A percentile compares a stretch with the other conserved stretches of the same genome.
Conservation (phyloP, 2,113 vertebrate genomes). For the Rhinichthys klamathensis region DNA sequence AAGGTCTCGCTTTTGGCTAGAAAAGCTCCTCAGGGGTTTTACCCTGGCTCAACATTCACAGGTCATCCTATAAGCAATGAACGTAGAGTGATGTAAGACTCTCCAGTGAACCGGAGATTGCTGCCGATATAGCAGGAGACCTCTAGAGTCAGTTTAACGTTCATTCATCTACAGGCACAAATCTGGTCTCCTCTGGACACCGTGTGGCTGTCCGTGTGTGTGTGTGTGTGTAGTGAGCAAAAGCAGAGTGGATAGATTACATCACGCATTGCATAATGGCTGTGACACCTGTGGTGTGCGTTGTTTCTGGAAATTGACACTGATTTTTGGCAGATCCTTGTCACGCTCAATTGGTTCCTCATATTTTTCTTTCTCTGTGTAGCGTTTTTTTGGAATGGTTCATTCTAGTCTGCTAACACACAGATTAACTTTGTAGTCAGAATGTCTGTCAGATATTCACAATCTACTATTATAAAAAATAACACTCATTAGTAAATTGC, state of each 20-base stretch:
- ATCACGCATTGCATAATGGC: conserved; percentile 55
- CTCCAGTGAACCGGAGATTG: conserved; percentile 35
- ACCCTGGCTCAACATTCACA: neutral
- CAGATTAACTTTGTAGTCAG: conserved; percentile 6
- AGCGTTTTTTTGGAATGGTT: conserved; percentile 38
- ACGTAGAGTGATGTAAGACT: conserved; percentile 26
- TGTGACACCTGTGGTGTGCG: conserved; percentile 62
- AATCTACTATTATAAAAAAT: conserved; percentile 46
- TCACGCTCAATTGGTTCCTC: conserved; percentile 64
- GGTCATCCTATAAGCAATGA: conserved; percentile 25
- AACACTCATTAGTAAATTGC: conserved; percentile 32
- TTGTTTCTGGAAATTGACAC: conserved; percentile 66
- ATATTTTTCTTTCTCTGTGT: conserved; percentile 67
- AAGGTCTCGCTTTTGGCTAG: neutral
- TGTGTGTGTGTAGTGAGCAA: conserved; percentile 44
- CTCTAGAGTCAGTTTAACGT: conserved; percentile 49
- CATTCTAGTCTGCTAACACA: neutral
- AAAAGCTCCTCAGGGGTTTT: conserved; percentile 16
- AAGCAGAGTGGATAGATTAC: conserved; percentile 58
- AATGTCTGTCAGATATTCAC: conserved; percentile 30
- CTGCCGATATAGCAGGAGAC: conserved; percentile 18
- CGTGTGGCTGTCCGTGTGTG: neutral
- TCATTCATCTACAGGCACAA: conserved; percentile 52
- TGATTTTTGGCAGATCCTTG: conserved; percentile 62
- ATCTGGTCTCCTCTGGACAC: conserved; percentile 18